A percentile compares a stretch with the other conserved stretches of the same genome.
Conservation (phyloP, 2,888 invertebrate species). For the Agriopis leucophaearia region DNA sequence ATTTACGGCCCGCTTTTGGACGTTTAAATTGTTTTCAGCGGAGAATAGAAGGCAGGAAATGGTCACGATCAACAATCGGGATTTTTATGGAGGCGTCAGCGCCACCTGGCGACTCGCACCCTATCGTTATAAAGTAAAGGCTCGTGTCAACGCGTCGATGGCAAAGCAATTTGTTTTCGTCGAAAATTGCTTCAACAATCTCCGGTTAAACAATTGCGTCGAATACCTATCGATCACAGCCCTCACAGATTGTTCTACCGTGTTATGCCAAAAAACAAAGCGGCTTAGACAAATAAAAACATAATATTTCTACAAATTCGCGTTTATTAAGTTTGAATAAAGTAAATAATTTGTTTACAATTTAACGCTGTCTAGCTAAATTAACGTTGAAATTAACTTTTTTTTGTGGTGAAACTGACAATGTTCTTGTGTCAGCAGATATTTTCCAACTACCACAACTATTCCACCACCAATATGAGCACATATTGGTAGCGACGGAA, state of each 20-base stretch:
- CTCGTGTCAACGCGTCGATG: slow-evolving; percentile 22
- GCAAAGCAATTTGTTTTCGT: slow-evolving; percentile 33
- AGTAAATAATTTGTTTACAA: no score
- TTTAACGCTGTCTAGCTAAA: no score
- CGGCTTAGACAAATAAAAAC: no score
- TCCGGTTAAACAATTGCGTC: slow-evolving; percentile 30
- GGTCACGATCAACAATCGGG: slow-evolving; percentile 17
- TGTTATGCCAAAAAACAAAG: no score
- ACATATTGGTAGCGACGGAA: no score
- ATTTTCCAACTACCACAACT: neutral
- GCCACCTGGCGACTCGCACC: slow-evolving; percentile 21
- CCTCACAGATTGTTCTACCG: slow-evolving; percentile 24
- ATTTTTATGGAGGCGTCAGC: slow-evolving; percentile 16
- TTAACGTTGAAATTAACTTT: no score
- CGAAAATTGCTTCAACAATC: slow-evolving; percentile 33
- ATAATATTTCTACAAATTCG: no score
- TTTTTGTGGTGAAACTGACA: neutral
- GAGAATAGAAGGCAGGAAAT: slow-evolving; percentile 21
- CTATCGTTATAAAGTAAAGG: slow-evolving; percentile 26
- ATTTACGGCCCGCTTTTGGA: slow-evolving; percentile 23
- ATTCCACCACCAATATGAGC: neutral
- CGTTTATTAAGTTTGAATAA: no score
- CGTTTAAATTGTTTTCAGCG: slow-evolving; percentile 26
- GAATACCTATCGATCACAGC: slow-evolving; percentile 22
- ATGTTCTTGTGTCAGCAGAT: neutral